Percentiles rank a stretch among this genome's conserved stretches.
phyloP scores from a whole-genome alignment of 2,888 invertebrate genomes.

The Phanerotoma sp. region DNA sequence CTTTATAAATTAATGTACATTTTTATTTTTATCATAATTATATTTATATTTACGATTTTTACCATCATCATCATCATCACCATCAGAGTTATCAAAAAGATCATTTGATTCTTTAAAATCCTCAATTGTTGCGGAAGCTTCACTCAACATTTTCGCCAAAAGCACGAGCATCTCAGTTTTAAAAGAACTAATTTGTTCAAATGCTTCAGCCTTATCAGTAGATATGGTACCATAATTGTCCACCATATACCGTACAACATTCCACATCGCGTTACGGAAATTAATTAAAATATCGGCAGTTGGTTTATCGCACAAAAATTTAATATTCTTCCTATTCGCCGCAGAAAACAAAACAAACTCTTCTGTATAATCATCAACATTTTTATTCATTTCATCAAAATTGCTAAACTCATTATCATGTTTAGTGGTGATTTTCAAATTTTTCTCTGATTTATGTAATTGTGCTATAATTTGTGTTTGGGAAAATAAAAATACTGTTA shows the following conservation, averaged over 20 bases:
- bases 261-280: constrained; percentile 60
- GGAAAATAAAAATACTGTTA: constrained; percentile 63
- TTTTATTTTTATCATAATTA: background rate
- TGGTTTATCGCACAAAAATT: constrained; percentile 52
- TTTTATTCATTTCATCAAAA: too few relatives aligned
- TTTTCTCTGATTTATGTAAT: too few relatives aligned
- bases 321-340: constrained; percentile 48
- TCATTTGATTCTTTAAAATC: background rate
- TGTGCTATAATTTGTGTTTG: constrained; percentile 36
- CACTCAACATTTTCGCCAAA: constrained; percentile 36
- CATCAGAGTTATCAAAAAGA: background rate
- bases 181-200: constrained; percentile 32
- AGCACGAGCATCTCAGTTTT: constrained; percentile 41
- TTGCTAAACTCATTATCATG: too few relatives aligned
- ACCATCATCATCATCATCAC: background rate
- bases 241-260: constrained; percentile 59
- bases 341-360: constrained; percentile 51
- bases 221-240: constrained; percentile 58
- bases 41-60: background rate
- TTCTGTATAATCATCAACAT: too few relatives aligned
- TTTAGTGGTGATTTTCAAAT: too few relatives aligned
- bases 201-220: constrained; percentile 6
- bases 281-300: constrained; percentile 58
- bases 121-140: constrained; percentile 32
- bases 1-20: background rate